These are phyloP conservation scores for Apodemia zela DNA, from an alignment of 2,888 invertebrate genomes.

Conservation along the genomic window DNA sequence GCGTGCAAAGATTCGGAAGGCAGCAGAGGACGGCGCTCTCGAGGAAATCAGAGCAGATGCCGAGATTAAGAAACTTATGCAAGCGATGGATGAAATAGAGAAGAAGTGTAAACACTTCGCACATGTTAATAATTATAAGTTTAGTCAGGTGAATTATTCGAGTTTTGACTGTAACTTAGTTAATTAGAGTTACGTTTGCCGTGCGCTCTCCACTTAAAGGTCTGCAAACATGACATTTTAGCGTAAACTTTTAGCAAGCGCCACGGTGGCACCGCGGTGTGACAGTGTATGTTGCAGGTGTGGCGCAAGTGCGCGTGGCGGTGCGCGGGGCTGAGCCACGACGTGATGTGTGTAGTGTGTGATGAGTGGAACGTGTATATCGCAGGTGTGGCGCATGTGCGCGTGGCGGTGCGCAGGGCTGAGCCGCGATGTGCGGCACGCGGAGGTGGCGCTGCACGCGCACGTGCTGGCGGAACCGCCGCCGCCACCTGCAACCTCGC, in stretches of 20 bases:
- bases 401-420: conserved; percentile 48
- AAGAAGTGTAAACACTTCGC: conserved; percentile 85
- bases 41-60: conserved; percentile 84
- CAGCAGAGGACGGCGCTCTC: conserved; percentile 82
- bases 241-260: too few species aligned
- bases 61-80: conserved; percentile 85
- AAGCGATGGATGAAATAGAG: conserved; percentile 67
- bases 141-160: conserved; percentile 46
- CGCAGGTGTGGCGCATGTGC: conserved; percentile 70
- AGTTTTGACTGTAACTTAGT: not conserved
- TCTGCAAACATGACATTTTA: too few species aligned
- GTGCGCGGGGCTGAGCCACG: conserved; percentile 45
- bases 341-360: conserved; percentile 32
- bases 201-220: too few species aligned
- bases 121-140: conserved; percentile 83
- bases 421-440: conserved; percentile 47
- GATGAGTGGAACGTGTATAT: conserved; percentile 19
- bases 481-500: conserved; percentile 56
- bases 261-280: too few species aligned
- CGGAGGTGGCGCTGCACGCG: conserved; percentile 65
- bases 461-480: conserved; percentile 66
- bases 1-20: conserved; percentile 83
- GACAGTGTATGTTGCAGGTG: too few species aligned
- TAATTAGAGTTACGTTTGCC: too few species aligned
- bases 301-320: conserved; percentile 65